phyloP scores from a whole-genome alignment of 2,888 invertebrate genomes.

The Syrista parreyssii region DNA sequence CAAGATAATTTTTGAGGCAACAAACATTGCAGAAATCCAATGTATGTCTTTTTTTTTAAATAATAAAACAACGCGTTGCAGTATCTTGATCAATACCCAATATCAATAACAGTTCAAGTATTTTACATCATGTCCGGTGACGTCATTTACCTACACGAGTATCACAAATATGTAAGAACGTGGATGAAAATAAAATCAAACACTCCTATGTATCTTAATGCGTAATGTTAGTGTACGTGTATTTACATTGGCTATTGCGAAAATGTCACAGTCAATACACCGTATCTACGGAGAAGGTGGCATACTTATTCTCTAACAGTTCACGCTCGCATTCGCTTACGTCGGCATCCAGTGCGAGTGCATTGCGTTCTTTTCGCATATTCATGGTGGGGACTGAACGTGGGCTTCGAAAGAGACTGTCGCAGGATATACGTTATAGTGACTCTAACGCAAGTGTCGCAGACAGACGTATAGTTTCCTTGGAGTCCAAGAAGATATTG shows the following conservation, averaged over 20 bases:
- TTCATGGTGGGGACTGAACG: neutral
- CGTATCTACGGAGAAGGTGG: neutral
- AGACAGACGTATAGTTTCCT: neutral
- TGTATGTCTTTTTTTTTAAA: too few relatives aligned
- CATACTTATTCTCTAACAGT: neutral
- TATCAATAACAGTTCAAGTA: too few relatives aligned
- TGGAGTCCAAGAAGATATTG: too few relatives aligned
- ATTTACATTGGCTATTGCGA: neutral
- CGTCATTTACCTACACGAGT: too few relatives aligned
- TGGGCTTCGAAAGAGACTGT: neutral
- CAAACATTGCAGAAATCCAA: too few relatives aligned
- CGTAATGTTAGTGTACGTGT: neutral
- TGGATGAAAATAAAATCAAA: too few relatives aligned
- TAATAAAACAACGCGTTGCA: too few relatives aligned
- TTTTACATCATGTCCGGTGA: too few relatives aligned
- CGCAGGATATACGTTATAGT: neutral
- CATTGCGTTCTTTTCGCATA: neutral
- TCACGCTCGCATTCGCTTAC: neutral
- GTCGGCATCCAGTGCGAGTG: neutral
- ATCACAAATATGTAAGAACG: too few relatives aligned
- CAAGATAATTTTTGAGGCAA: too few relatives aligned
- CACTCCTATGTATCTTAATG: too few relatives aligned
- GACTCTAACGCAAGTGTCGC: neutral
- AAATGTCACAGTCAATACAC: neutral
- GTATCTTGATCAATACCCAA: too few relatives aligned